Evolutionary conservation across 2,113 vertebrate genomes (phyloP), one percentile per base, ranked within the genome.

Genomic region (Heliornis fulica): DNA sequence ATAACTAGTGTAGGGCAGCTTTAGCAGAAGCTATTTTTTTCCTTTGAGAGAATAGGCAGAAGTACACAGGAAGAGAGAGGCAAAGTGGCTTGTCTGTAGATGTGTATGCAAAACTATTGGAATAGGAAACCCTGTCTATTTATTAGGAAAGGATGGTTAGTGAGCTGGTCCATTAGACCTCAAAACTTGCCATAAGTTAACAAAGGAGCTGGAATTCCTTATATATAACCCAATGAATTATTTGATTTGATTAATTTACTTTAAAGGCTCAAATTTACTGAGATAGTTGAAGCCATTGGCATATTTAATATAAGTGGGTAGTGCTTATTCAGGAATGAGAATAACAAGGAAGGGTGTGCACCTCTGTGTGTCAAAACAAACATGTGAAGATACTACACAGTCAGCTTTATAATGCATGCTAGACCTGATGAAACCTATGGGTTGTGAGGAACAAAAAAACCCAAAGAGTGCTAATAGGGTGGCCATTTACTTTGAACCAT

Each of bases 401-500:
- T 28, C 23, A 32, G 9, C 13, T 57, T 81, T 51, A 32, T 25
- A 21, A 9, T 43, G 25, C 31, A 32, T n/a, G 21, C 20, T 19
- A 83, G 14, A 54, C 25, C 18, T 75, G 61, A 12, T 86, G 34
- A 75, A 79, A 76, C 8, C 18, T 36, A 46, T 29, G 21, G 3
- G 9, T 41, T 5, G 8, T 8, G 38, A 77, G 34, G 36, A 87
- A 46, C 3, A 25, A 59, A 87, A 22, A 60, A 87, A 51, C 22
- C 17, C 7, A 6, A 20, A 21, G 40, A 45, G 17, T 2, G 2
- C 7, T 63, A 0, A 51, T 46, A 15, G 5, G 4, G 32, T 45
- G 16, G 13, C 4, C 9, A 26, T 80, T 77, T 54, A 26, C 8
- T 57, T 74, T 41, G 43, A 76, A 51, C 10, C 13, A 54, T 28